These are phyloP conservation scores for Rhombomys opimus DNA, from an alignment of 2,113 vertebrate genomes.

Conservation along the genomic window DNA sequence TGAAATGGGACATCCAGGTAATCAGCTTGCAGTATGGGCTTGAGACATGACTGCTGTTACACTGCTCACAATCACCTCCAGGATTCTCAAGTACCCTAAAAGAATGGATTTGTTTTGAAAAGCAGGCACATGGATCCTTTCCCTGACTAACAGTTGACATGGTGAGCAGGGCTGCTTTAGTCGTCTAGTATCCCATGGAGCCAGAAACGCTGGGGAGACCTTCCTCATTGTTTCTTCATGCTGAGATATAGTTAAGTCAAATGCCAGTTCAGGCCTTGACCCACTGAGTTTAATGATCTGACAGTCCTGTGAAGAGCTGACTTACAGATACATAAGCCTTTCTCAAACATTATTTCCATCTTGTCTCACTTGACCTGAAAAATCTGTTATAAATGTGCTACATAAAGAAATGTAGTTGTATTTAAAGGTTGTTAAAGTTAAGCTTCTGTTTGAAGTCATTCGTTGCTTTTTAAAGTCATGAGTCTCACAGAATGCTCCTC, in stretches of 20 bases:
- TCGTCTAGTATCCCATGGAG: neutral
- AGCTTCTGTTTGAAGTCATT: neutral
- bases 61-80: conserved; percentile 35
- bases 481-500: neutral
- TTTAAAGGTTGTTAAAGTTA: neutral
- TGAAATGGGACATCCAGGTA: conserved; percentile 26
- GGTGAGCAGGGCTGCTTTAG: neutral
- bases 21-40: conserved; percentile 49
- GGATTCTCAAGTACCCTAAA: conserved; percentile 59
- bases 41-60: neutral
- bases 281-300: neutral
- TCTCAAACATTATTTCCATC: neutral
- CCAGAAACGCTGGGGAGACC: neutral
- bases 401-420: neutral
- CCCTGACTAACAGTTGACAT: conserved; percentile 17
- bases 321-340: neutral
- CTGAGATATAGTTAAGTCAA: conserved; percentile 38
- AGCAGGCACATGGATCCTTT: conserved; percentile 32
- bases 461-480: neutral
- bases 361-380: neutral
- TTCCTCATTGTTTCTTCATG: neutral
- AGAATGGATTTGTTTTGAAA: conserved; percentile 64
- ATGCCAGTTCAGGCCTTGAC: neutral
- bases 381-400: neutral
- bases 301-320: neutral